A percentile compares a stretch with the other conserved stretches of the same genome.
Evolutionary conservation across 1,140 invertebrate species (phyloP).

Genomic region (Polypedilum pembai): DNA sequence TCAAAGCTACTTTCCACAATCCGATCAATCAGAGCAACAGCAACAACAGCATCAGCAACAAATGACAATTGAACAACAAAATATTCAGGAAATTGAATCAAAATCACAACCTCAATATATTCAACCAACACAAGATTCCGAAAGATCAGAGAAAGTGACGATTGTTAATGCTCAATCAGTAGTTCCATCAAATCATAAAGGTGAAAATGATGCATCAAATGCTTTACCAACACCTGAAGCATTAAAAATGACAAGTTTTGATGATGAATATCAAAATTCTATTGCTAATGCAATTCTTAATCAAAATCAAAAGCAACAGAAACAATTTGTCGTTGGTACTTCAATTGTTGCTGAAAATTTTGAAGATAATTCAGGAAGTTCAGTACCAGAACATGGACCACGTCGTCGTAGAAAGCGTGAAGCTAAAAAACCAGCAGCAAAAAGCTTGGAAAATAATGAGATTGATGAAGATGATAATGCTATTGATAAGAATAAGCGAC

Average conservation of each 20-base stretch:
- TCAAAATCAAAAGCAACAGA: slow-evolving; percentile 31
- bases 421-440: neutral
- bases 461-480: slow-evolving; percentile 16
- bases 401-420: slow-evolving; percentile 32
- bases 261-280: slow-evolving; percentile 22
- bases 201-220: neutral
- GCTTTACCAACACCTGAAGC: slow-evolving; percentile 20
- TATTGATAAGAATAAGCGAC: neutral
- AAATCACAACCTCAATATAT: slow-evolving; percentile 23
- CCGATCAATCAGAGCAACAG: slow-evolving; percentile 1
- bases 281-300: neutral
- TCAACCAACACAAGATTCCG: neutral
- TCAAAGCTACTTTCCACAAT: slow-evolving; percentile 20
- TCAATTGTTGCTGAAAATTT: slow-evolving; percentile 34
- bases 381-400: slow-evolving; percentile 44
- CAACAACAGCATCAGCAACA: neutral
- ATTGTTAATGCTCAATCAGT: slow-evolving; percentile 6
- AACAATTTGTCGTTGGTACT: slow-evolving; percentile 38
- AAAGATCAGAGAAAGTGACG: neutral
- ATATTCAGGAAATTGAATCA: slow-evolving; percentile 20
- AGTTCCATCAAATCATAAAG: slow-evolving; percentile 16
- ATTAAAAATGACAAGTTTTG: neutral
- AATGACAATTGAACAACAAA: slow-evolving; percentile 7
- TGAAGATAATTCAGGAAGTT: slow-evolving; percentile 35
- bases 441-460: slow-evolving; percentile 30